Percentiles rank a stretch among this genome's conserved stretches.
Conservation (phyloP, 2,888 invertebrate species). For the Hirtodrosophila histrioides region DNA sequence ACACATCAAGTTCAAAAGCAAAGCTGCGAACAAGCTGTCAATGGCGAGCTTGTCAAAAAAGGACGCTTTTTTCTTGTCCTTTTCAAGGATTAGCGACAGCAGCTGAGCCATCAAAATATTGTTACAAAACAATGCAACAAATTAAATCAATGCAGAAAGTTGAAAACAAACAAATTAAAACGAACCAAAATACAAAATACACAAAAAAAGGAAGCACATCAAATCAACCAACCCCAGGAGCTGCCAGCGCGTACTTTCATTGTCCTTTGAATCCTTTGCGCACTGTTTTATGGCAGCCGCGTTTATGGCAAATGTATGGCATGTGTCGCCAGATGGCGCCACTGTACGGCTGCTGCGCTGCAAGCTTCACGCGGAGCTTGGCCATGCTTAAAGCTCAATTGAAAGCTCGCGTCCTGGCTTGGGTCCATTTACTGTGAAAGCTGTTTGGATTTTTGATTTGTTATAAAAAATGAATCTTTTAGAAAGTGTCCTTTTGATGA, state of each 20-base stretch:
- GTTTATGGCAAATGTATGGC: slow-evolving; percentile 38
- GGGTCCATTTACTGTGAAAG: slow-evolving; percentile 1
- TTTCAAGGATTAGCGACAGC: slow-evolving; percentile 50
- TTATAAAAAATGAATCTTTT: no score
- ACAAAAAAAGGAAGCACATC: background rate
- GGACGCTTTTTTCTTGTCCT: slow-evolving; percentile 6
- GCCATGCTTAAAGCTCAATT: slow-evolving; percentile 26
- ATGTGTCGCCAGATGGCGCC: slow-evolving; percentile 52
- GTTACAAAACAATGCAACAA: slow-evolving; percentile 26
- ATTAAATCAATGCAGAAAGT: slow-evolving; percentile 27
- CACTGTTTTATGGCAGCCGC: slow-evolving; percentile 31
- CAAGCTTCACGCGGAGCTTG: slow-evolving; percentile 13
- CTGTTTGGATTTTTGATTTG: background rate
- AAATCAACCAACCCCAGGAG: slow-evolving; percentile 12
- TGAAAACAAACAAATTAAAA: background rate
- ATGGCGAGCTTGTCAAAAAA: slow-evolving; percentile 10
- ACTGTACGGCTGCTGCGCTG: background rate
- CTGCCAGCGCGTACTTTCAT: background rate
- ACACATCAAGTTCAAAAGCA: slow-evolving; percentile 1
- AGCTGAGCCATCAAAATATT: slow-evolving; percentile 18
- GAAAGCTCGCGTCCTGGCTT: background rate
- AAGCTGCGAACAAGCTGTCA: slow-evolving; percentile 26
- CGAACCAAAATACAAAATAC: no score
- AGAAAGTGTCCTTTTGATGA: no score
- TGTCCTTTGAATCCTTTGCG: slow-evolving; percentile 7